Percentiles rank a stretch among this genome's conserved stretches.
Conservation (phyloP, 1,140 invertebrate genomes). For the Heliconius hermathena region DNA sequence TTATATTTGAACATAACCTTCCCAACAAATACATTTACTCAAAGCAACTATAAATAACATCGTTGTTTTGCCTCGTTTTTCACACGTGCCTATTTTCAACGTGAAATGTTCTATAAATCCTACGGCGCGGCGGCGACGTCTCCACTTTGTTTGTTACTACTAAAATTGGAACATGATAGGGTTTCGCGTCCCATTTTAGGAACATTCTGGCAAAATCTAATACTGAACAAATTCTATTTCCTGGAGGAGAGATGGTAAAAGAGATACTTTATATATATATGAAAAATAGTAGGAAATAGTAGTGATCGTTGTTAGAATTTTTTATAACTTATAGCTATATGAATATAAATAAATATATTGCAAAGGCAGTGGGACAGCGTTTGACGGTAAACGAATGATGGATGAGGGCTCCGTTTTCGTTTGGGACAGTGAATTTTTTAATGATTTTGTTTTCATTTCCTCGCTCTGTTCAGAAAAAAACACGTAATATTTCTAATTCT, state of each 20-base stretch:
- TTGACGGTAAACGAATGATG: too few relatives aligned
- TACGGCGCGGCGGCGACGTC: constrained; percentile 30
- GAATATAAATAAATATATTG: too few relatives aligned
- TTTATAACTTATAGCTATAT: too few relatives aligned
- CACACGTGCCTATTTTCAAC: constrained; percentile 18
- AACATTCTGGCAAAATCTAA: constrained; percentile 15
- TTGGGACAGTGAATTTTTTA: too few relatives aligned
- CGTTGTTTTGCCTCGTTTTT: constrained; percentile 2
- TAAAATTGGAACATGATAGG: constrained; percentile 32
- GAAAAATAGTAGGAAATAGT: too few relatives aligned
- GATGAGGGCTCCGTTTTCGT: too few relatives aligned
- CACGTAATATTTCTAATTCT: too few relatives aligned
- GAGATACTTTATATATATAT: neutral
- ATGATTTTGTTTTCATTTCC: too few relatives aligned
- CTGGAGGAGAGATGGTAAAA: neutral
- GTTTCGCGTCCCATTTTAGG: constrained; percentile 31
- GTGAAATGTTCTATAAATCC: constrained; percentile 23
- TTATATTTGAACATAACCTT: neutral
- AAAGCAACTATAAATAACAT: constrained; percentile 14
- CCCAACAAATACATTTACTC: neutral
- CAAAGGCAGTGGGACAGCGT: too few relatives aligned
- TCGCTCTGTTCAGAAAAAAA: too few relatives aligned
- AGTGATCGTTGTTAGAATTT: too few relatives aligned
- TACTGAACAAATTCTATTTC: neutral
- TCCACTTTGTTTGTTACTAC: constrained; percentile 29